Evolutionary conservation across 2,888 invertebrate species (phyloP).

Genomic region (Mechanitis mazaeus): DNA sequence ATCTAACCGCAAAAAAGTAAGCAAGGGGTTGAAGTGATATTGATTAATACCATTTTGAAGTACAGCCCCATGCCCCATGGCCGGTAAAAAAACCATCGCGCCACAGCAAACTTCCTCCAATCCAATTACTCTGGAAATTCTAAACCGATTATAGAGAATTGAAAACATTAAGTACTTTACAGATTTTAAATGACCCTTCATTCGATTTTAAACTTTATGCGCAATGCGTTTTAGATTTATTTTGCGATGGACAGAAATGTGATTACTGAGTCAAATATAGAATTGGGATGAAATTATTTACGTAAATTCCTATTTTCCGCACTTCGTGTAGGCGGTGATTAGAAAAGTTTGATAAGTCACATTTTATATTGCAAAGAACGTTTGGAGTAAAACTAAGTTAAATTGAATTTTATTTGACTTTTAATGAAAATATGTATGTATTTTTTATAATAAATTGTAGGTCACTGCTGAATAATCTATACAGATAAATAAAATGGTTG

Average conservation of each 20-base stretch:
- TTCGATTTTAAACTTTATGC: conserved; percentile 53
- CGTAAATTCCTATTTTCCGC: conserved; percentile 63
- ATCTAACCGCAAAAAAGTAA: conserved; percentile 19
- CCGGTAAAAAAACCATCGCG: conserved; percentile 59
- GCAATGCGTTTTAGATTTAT: conserved; percentile 40
- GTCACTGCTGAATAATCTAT: too few species aligned
- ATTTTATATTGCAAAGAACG: conserved; percentile 53
- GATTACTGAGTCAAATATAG: conserved; percentile 69
- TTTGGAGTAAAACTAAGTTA: conserved; percentile 37
- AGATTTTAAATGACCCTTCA: conserved; percentile 47
- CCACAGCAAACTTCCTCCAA: conserved; percentile 60
- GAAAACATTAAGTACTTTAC: conserved; percentile 75
- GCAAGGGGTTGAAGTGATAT: conserved; percentile 27
- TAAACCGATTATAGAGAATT: conserved; percentile 77
- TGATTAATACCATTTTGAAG: conserved; percentile 38
- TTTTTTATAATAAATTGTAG: not conserved
- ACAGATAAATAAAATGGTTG: too few species aligned
- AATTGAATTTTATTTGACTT: conserved; percentile 43
- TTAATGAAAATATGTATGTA: not conserved
- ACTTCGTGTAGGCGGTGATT: conserved; percentile 59
- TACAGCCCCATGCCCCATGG: conserved; percentile 48
- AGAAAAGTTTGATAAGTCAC: conserved; percentile 69
- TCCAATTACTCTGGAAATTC: conserved; percentile 76
- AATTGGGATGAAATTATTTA: conserved; percentile 68
- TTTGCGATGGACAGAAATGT: conserved; percentile 36